Conservation (phyloP, 1,140 invertebrate species). For the Oncopodura yosiiana region DNA sequence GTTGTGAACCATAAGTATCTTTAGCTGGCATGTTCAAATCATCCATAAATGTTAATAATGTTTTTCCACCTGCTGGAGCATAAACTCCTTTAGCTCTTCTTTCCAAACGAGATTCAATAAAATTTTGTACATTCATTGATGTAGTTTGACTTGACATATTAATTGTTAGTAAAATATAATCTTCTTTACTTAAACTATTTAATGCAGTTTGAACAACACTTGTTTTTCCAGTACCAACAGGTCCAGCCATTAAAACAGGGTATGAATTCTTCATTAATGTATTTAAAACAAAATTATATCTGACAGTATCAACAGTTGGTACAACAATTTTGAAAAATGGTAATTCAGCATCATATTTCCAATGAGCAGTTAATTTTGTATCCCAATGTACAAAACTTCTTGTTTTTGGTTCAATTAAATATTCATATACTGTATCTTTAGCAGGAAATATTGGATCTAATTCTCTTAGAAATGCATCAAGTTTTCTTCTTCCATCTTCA, state of each 20-base stretch:
- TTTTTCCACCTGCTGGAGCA: slow-evolving; percentile 46
- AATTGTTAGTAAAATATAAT: slow-evolving; percentile 57
- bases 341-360: slow-evolving; percentile 59
- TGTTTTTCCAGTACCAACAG: slow-evolving; percentile 73
- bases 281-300: slow-evolving; percentile 61
- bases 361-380: slow-evolving; percentile 56
- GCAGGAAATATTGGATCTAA: slow-evolving; percentile 71
- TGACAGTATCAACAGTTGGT: slow-evolving; percentile 69
- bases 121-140: slow-evolving; percentile 56
- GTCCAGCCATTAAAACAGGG: slow-evolving; percentile 64
- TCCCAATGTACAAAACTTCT: slow-evolving; percentile 64
- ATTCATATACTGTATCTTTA: slow-evolving; percentile 76
- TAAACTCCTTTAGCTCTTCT: slow-evolving; percentile 67
- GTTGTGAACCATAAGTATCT: slow-evolving; percentile 73
- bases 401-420: slow-evolving; percentile 63
- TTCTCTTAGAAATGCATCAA: slow-evolving; percentile 70
- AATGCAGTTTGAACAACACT: slow-evolving; percentile 60
- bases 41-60: slow-evolving; percentile 72
- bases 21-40: slow-evolving; percentile 85
- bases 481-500: slow-evolving; percentile 63
- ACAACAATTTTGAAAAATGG: slow-evolving; percentile 73
- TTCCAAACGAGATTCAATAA: slow-evolving; percentile 67
- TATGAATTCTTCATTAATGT: slow-evolving; percentile 51
- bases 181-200: slow-evolving; percentile 49
- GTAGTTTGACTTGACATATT: slow-evolving; percentile 79